These are phyloP conservation scores for Macroramphosus scolopax DNA, from an alignment of 2,797 vertebrate species.

Conservation along the genomic window DNA sequence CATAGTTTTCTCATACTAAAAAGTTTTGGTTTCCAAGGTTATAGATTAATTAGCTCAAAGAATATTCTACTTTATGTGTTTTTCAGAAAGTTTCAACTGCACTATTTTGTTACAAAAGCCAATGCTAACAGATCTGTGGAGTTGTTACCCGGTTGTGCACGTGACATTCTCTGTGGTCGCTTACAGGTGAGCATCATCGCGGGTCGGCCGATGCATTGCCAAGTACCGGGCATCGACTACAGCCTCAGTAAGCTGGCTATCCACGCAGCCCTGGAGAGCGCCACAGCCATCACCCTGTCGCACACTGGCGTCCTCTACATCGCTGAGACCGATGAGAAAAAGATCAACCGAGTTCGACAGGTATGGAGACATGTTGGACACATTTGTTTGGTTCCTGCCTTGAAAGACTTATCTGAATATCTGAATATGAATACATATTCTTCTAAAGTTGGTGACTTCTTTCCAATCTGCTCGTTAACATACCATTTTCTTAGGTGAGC, in stretches of 20 bases:
- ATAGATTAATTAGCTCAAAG: conserved; percentile 44
- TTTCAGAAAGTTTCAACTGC: conserved; percentile 15
- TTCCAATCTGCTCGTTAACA: conserved; percentile 11
- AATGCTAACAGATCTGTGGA: background rate
- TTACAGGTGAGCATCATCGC: conserved; percentile 93
- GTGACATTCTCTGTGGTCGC: background rate
- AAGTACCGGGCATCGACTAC: conserved; percentile 98
- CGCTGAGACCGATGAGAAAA: conserved; percentile 98
- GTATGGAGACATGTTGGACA: conserved; percentile 27
- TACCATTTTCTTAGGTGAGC: conserved; percentile 78
- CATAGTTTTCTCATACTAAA: conserved; percentile 23
- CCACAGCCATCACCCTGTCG: conserved; percentile 95
- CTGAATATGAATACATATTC: no score
- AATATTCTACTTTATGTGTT: conserved; percentile 31
- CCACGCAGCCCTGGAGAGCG: conserved; percentile 92
- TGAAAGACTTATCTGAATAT: no score
- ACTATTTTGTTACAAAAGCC: background rate
- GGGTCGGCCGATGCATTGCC: conserved; percentile 98
- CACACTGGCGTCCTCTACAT: conserved; percentile 96
- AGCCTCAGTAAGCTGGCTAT: conserved; percentile 97
- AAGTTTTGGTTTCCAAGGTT: conserved; percentile 26
- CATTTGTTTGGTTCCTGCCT: no score
- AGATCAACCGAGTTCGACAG: conserved; percentile 96
- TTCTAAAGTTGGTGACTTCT: background rate
- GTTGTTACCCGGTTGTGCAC: background rate